These are phyloP conservation scores for Kryphioiulus occultus DNA, from an alignment of 2,888 invertebrate species.

Conservation along the genomic window DNA sequence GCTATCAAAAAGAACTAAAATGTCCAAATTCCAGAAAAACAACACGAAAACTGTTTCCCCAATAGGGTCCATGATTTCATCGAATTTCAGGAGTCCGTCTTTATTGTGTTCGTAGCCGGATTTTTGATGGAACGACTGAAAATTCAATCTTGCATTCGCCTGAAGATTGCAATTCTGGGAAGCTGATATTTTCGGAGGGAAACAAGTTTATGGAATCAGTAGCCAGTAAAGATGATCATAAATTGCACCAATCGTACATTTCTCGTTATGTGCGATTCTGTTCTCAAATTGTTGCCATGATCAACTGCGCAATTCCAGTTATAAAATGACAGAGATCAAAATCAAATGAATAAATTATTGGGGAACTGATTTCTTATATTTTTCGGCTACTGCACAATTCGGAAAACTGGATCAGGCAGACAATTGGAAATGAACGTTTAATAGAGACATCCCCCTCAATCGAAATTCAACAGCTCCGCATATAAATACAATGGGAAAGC, in stretches of 20 bases:
- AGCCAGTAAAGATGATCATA: background rate
- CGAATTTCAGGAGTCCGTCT: background rate
- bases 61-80: background rate
- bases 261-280: background rate
- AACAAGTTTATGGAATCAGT: background rate
- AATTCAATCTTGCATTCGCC: background rate
- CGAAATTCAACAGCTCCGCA: background rate
- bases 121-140: background rate
- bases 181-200: background rate
- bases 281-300: background rate
- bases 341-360: background rate
- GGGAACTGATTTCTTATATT: background rate
- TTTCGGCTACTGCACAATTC: background rate
- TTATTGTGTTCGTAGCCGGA: background rate
- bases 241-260: slow-evolving; percentile 14
- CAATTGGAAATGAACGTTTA: no score
- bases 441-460: background rate
- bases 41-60: background rate
- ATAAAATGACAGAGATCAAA: background rate
- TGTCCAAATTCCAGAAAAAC: background rate
- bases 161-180: background rate
- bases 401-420: background rate
- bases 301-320: background rate
- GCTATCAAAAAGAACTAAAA: background rate
- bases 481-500: background rate